phyloP scores from a whole-genome alignment of 2,888 invertebrate genomes.

The Camponotus fellah region DNA sequence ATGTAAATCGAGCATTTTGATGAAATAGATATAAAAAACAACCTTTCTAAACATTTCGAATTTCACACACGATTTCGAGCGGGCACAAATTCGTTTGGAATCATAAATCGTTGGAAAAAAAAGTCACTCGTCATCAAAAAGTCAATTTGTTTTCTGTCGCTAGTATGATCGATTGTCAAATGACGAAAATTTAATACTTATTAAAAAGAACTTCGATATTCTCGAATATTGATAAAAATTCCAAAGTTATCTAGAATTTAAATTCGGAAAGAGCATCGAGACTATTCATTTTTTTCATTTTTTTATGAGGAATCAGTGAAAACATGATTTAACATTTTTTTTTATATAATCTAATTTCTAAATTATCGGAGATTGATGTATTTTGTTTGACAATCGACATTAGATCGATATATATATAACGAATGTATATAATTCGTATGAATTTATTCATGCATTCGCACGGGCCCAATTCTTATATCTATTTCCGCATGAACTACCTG shows the following conservation, averaged over 20 bases:
- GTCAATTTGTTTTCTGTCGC: neutral
- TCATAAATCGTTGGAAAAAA: conserved; percentile 49
- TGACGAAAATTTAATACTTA: neutral
- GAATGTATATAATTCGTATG: conserved; percentile 3
- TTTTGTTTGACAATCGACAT: conserved; percentile 34
- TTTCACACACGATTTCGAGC: conserved; percentile 38
- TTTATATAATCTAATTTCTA: neutral
- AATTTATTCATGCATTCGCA: conserved; percentile 64
- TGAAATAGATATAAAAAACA: conserved; percentile 68
- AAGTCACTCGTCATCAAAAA: conserved; percentile 7
- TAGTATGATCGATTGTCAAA: conserved; percentile 32
- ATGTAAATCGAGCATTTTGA: conserved; percentile 58
- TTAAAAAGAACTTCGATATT: conserved; percentile 1
- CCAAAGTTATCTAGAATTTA: conserved; percentile 15
- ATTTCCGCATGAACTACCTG: conserved; percentile 69
- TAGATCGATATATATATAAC: neutral
- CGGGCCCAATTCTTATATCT: conserved; percentile 69
- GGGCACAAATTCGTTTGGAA: conserved; percentile 57
- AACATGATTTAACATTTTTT: no score
- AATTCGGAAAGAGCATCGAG: neutral
- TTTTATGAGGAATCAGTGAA: conserved; percentile 5
- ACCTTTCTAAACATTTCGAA: conserved; percentile 55
- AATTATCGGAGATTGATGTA: neutral
- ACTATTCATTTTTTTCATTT: neutral
- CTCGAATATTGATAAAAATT: neutral